Conservation (phyloP, 2,113 vertebrate species). For the Chionis minor region DNA sequence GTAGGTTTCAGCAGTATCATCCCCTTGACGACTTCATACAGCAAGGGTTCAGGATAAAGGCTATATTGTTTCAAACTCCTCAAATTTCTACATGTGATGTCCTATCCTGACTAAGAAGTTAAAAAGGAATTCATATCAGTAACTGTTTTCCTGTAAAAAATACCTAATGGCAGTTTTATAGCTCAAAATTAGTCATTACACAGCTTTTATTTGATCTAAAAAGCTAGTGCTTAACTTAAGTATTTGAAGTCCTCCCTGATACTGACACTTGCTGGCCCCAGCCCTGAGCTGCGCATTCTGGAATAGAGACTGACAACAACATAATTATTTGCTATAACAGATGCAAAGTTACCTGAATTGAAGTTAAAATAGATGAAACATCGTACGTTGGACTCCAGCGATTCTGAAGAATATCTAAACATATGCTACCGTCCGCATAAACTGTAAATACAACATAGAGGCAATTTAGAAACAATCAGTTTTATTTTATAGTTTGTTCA, state of each 20-base stretch:
- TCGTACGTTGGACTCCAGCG: constrained; percentile 98
- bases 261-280: not conserved
- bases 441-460: constrained; percentile 77
- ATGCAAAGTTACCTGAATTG: constrained; percentile 89
- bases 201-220: not conserved
- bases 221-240: not conserved
- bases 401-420: constrained; percentile 99
- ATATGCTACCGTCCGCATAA: constrained; percentile 99
- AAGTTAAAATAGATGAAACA: constrained; percentile 98
- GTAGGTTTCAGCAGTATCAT: not conserved
- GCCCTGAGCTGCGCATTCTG: not conserved
- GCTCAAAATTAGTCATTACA: not conserved
- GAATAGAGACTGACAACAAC: not conserved
- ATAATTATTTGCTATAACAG: not conserved
- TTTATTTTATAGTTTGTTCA: not conserved
- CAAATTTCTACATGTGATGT: not conserved
- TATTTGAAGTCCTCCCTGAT: not conserved
- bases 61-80: not conserved
- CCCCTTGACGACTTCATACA: not conserved
- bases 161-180: not conserved
- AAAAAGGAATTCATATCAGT: not conserved
- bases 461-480: not conserved
- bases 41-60: not conserved
- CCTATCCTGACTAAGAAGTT: not conserved
- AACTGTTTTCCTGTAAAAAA: not conserved